Evolutionary conservation across 2,797 vertebrate genomes (phyloP).

Genomic region (Argya squamiceps): DNA sequence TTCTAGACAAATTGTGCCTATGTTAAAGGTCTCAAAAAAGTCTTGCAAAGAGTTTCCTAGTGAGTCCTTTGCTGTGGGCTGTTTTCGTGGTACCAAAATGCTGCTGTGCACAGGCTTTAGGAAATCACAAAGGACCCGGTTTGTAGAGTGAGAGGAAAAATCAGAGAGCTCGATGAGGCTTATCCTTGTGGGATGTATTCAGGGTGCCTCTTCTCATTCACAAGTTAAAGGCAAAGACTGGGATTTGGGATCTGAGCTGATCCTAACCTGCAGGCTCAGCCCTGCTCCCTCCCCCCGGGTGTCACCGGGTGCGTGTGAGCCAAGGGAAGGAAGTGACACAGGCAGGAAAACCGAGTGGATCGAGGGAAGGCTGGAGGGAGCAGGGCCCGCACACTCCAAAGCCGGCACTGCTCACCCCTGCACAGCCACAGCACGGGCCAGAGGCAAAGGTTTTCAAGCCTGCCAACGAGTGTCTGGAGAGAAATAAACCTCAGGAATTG

Average conservation of each 20-base stretch:
- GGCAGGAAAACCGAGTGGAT: conserved; percentile 75
- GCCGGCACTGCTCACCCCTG: not conserved
- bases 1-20: not conserved
- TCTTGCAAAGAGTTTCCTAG: not conserved
- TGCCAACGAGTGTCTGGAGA: not conserved
- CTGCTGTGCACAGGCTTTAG: not conserved
- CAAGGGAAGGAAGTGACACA: conserved; percentile 82
- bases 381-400: conserved; percentile 9
- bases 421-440: fast-evolving
- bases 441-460: fast-evolving
- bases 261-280: not conserved
- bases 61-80: not conserved
- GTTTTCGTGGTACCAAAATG: not conserved
- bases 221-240: fast-evolving
- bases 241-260: not conserved
- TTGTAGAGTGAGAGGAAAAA: not conserved
- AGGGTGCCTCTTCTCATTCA: not conserved
- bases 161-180: fast-evolving
- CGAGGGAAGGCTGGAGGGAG: conserved; percentile 67
- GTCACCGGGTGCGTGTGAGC: conserved; percentile 50
- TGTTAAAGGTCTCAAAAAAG: not conserved
- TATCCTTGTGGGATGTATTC: fast-evolving
- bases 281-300: not conserved
- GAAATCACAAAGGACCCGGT: not conserved
- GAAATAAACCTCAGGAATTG: not conserved